Evolutionary conservation across 2,888 invertebrate genomes (phyloP).

Genomic region (Cancer borealis): DNA sequence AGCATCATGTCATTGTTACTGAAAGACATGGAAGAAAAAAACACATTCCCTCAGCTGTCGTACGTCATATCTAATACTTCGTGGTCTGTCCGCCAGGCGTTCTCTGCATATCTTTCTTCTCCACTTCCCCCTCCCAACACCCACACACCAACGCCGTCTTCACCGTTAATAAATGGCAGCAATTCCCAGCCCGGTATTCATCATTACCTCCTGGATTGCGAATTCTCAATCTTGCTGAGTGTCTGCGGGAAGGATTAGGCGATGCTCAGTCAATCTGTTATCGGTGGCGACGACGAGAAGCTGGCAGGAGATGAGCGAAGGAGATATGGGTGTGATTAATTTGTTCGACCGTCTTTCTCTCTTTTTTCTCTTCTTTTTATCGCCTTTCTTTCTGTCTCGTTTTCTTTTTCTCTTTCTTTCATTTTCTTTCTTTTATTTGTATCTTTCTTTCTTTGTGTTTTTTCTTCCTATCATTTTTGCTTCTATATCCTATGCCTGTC

Average conservation of each 20-base stretch:
- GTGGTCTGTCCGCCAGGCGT: background rate
- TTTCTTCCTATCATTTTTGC: background rate
- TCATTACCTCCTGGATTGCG: background rate
- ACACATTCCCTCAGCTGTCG: background rate
- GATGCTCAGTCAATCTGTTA: conserved; percentile 12
- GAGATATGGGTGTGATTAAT: background rate
- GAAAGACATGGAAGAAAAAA: too few relatives aligned
- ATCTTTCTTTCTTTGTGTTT: background rate
- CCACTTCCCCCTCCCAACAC: background rate
- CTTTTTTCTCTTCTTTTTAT: background rate
- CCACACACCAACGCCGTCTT: background rate
- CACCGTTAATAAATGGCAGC: conserved; percentile 2
- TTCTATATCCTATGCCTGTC: background rate
- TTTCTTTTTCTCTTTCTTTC: background rate
- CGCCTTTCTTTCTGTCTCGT: background rate
- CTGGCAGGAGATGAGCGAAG: background rate
- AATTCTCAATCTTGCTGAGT: background rate
- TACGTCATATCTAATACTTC: background rate
- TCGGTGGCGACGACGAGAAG: background rate
- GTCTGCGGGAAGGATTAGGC: background rate
- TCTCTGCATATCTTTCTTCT: background rate
- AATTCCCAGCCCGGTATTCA: conserved; percentile 8
- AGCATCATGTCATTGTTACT: too few relatives aligned
- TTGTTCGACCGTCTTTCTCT: background rate
- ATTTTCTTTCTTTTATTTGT: background rate